These are phyloP conservation scores for Isurus oxyrinchus DNA, from an alignment of 2,113 vertebrate genomes.

Conservation along the genomic window DNA sequence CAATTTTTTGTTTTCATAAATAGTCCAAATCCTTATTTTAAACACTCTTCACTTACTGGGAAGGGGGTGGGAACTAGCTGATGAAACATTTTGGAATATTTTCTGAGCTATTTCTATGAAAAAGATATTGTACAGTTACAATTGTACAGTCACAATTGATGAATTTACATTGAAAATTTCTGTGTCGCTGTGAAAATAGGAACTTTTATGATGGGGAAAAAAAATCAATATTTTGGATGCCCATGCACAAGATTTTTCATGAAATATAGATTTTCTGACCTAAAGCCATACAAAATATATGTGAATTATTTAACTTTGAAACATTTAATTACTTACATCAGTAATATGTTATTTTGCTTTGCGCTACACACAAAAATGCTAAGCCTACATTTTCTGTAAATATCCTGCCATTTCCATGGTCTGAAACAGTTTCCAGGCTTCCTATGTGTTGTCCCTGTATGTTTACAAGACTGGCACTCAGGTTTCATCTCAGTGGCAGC, in stretches of 20 bases:
- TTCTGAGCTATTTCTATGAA: neutral
- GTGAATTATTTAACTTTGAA: neutral
- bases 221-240: neutral
- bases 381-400: neutral
- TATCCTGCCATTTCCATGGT: neutral
- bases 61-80: neutral
- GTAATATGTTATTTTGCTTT: neutral
- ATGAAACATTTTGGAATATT: neutral
- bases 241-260: neutral
- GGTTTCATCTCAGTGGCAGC: neutral
- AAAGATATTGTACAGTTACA: neutral
- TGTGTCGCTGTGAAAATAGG: neutral
- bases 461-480: neutral
- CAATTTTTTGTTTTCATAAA: neutral
- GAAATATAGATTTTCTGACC: neutral
- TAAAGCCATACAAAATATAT: neutral
- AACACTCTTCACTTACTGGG: neutral
- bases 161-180: neutral
- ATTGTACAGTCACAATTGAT: neutral
- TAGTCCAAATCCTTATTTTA: neutral
- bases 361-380: neutral
- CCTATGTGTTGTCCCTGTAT: neutral
- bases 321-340: neutral
- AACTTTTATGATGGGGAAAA: neutral
- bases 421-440: neutral